Conservation (phyloP, 1,140 invertebrate species). For the Paraescarpia echinospica region DNA sequence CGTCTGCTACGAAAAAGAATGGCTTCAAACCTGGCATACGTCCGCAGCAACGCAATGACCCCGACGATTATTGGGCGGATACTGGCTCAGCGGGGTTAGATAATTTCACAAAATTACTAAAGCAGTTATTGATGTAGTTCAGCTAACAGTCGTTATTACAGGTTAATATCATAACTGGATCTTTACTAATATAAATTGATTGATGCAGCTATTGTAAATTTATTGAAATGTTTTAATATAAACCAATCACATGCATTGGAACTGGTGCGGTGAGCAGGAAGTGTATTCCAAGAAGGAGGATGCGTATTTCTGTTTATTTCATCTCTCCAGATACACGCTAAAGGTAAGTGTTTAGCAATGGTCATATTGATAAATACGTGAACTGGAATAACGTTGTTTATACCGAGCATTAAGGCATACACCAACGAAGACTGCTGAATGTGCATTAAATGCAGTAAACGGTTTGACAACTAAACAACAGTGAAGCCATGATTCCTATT, state of each 20-base stretch:
- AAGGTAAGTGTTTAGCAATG: not conserved
- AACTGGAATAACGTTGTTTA: not conserved
- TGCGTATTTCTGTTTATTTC: conserved; percentile 6
- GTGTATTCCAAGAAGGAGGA: not conserved
- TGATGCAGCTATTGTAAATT: not conserved
- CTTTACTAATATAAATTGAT: not conserved
- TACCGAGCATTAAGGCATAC: not conserved
- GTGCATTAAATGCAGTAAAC: not conserved
- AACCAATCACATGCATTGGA: not conserved
- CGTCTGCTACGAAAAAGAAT: not conserved
- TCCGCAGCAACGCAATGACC: not conserved
- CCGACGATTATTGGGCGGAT: not conserved
- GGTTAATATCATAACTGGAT: not conserved
- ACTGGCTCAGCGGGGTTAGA: not conserved
- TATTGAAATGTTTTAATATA: not conserved
- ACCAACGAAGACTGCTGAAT: not conserved
- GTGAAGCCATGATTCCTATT: not conserved
- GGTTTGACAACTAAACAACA: not conserved
- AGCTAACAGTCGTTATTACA: not conserved
- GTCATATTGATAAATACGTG: not conserved
- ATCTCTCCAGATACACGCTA: not conserved
- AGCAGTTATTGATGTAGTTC: not conserved
- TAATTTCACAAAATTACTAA: not conserved
- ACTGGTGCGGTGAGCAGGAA: not conserved
- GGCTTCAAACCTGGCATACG: not conserved